Evolutionary conservation across 2,888 invertebrate species (phyloP).

Genomic region (Seira ritae): DNA sequence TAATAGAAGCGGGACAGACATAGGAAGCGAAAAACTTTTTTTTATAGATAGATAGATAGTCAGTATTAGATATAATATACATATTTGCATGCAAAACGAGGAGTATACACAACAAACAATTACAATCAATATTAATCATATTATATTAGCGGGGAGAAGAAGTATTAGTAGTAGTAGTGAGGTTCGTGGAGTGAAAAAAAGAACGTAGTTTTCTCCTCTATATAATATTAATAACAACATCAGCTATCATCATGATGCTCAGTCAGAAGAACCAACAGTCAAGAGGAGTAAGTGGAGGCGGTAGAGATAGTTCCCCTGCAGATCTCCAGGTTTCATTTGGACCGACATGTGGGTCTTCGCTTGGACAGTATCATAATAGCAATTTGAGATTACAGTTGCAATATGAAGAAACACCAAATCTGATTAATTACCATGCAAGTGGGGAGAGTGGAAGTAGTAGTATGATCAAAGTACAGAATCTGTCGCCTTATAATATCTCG

Average conservation of each 20-base stretch:
- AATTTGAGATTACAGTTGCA: constrained; percentile 10
- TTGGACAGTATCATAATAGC: background rate
- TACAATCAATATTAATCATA: constrained; percentile 16
- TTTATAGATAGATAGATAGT: no score
- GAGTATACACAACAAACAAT: background rate
- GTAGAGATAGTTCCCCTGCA: background rate
- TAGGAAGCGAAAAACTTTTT: background rate
- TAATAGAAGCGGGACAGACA: background rate
- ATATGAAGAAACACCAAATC: constrained; percentile 6
- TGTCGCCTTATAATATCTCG: background rate
- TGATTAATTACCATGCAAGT: background rate
- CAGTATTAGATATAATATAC: background rate
- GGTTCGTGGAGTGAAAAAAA: no score
- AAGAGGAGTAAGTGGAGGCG: constrained; percentile 38
- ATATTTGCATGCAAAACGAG: background rate
- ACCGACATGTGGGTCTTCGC: background rate
- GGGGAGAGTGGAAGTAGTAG: background rate
- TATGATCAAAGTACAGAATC: background rate
- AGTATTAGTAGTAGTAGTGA: no score
- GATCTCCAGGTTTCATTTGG: background rate
- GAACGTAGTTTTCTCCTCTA: no score
- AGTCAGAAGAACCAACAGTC: constrained; percentile 50
- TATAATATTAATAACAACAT: constrained; percentile 29
- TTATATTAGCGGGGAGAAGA: background rate
- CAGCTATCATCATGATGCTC: constrained; percentile 57